Base-by-base conservation (phyloP, 2,888 invertebrate genomes). In the Parapristionchus giblindavisi region DNA sequence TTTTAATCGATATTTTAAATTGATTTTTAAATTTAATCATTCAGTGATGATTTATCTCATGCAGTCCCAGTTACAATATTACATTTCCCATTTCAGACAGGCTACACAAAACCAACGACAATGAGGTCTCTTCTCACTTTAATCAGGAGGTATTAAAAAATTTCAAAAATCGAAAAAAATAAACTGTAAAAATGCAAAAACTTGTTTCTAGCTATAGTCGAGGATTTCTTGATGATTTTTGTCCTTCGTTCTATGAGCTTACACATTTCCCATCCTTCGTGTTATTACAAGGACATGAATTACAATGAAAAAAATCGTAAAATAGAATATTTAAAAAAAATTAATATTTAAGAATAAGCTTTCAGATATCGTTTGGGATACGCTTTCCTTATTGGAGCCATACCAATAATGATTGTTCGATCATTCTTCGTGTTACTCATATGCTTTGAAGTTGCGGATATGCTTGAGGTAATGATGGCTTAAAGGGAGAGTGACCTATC, bases 381-480 rank as follows among this genome's bases (percentile, higher is more conserved):
- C 43, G 40, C 63, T 32, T 68, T 40, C n/a, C 68, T 83, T 27
- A 75, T 77, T 0, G 83, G 79, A 8, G 83, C 85, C 38, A 82
- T 86, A 27, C 86, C 86, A 6, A 80, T 83, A 2, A 86, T 85
- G 2, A 80, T 85, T n/a, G 73, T 86, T 8, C 77, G 86, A 43
- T 85, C 85, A 1, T 75, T 85, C 14, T 85, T 87, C 80, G 85
- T 85, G 54, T 77, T 86, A 1, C 78, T 86, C 8, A 85, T 86
- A 24, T 86, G 86, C 75, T 86, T 86, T 79, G 82, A 86, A 80
- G 84, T 86, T 6, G 82, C 86, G 3, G 85, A 85, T 1, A 81
- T 87, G 24, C 75, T 86, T 17, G 86, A 86, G 77, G 83, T 84
- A 38, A n/a, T n/a, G n/a, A n/a, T n/a, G n/a, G n/a, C n/a, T n/a